Base-by-base conservation (phyloP, 2,888 invertebrate species). In the Platycheirus albimanus region DNA sequence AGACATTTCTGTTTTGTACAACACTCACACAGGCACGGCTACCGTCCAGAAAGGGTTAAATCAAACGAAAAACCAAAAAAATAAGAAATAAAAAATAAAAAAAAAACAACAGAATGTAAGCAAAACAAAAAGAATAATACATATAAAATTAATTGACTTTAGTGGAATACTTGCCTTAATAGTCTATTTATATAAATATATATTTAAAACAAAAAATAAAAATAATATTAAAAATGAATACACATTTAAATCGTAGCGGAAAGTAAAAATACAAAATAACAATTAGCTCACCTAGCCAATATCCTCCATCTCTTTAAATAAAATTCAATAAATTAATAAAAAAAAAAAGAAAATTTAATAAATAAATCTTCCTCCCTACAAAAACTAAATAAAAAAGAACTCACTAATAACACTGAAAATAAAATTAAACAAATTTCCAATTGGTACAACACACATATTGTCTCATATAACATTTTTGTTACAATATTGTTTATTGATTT, bases 161-260 rank as follows among this genome's bases (percentile, higher is more conserved):
- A 85, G 85, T 85, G 85, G 79, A 85, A 85, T 85, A 85, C 85
- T 85, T 85, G 85, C 85, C 85, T 85, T 85, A 85, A 85, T 85
- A 85, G 85, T 85, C 85, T 85, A 85, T 85, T 85, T 85, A 85
- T 85, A 81, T 76, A 84, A 85, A 85, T 70, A 79, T 79, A 79
- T 84, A 76, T 70, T 56, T 15, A 75, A 81, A 49, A 66, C 75
- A 64, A 17, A 71, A 79, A 75, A 71, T 20, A 33, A 63, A 64
- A 58, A 75, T 52, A 77, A 52, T 71, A 58, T 41, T 56, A 66
- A 63, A 41, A 43, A 64, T 66, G 58, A 56, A 43, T 51, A 84
- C 81, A 80, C 83, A 85, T 84, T 85, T 69, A 79, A 84, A 70
- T 75, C 69, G 74, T 79, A 79, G 79, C 84, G 66, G 30, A 69